phyloP scores from a whole-genome alignment of 2,888 invertebrate genomes.

The Vandiemenella viatica region DNA sequence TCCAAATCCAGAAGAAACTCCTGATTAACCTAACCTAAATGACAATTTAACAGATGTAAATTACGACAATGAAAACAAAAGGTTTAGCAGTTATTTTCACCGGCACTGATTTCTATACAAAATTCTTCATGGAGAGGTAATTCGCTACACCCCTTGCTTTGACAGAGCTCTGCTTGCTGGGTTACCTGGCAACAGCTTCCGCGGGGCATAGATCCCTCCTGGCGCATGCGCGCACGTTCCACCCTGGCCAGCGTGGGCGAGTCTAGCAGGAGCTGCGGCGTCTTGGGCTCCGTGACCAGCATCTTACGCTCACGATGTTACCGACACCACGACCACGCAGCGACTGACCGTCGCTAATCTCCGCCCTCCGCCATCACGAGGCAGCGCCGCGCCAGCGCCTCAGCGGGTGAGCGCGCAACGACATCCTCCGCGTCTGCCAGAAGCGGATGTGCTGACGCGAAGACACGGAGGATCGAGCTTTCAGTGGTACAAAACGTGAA shows the following conservation, averaged over 20 bases:
- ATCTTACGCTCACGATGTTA: neutral
- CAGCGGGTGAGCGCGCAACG: neutral
- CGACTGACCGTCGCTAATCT: neutral
- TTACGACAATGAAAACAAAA: too few species aligned
- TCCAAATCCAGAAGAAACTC: too few species aligned
- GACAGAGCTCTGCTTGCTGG: too few species aligned
- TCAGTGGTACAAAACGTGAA: too few species aligned
- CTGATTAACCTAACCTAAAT: too few species aligned
- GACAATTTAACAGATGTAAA: too few species aligned
- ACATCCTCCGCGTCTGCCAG: neutral
- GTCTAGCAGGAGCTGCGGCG: conserved; percentile 36
- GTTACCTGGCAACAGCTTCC: conserved; percentile 1
- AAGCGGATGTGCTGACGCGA: too few species aligned
- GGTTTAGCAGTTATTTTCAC: too few species aligned
- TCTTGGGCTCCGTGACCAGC: conserved; percentile 3
- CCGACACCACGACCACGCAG: neutral
- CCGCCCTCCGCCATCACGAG: neutral
- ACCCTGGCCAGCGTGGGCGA: conserved; percentile 44
- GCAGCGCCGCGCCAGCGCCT: neutral
- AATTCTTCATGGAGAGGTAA: too few species aligned
- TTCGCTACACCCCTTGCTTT: too few species aligned
- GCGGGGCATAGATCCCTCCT: conserved; percentile 6
- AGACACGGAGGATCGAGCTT: too few species aligned
- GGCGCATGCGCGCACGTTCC: conserved; percentile 34
- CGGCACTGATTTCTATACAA: too few species aligned